Conservation (phyloP, 2,797 vertebrate genomes). For the Coendou prehensilis region DNA sequence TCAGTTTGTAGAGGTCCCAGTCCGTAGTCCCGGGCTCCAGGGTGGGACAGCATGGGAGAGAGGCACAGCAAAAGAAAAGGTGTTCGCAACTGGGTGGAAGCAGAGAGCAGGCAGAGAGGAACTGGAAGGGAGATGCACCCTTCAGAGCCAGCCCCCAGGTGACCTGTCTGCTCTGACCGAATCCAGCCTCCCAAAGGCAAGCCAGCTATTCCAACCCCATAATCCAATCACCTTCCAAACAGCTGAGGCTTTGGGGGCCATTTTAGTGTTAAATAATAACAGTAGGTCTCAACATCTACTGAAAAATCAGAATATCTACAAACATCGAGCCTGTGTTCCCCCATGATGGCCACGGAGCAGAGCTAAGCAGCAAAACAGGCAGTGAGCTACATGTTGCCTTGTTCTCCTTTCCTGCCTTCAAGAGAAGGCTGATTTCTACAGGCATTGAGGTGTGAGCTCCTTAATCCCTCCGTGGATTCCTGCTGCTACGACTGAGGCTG, state of each 20-base stretch:
- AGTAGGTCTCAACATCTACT: neutral
- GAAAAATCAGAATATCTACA: neutral
- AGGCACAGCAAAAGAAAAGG: neutral
- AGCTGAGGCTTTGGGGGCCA: neutral
- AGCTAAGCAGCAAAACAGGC: neutral
- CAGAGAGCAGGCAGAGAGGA: neutral
- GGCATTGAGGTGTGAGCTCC: neutral
- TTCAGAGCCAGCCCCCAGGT: neutral
- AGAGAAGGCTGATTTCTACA: neutral
- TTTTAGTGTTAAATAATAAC: neutral
- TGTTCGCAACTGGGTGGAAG: neutral
- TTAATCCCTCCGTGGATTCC: rapidly evolving
- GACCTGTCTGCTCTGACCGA: neutral
- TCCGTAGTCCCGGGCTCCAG: neutral
- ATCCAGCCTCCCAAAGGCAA: neutral
- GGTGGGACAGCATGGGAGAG: neutral
- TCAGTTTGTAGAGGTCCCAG: neutral
- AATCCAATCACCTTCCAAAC: neutral
- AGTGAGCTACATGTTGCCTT: rapidly evolving
- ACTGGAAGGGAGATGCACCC: neutral
- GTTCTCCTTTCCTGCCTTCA: neutral
- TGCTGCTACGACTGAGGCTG: neutral
- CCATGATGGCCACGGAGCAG: rapidly evolving
- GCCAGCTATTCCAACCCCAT: neutral
- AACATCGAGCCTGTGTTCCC: neutral